Evolutionary conservation across 1,140 invertebrate genomes (phyloP), one percentile per base, ranked within the genome.

Genomic region (Yoshiicerus persimilis): DNA sequence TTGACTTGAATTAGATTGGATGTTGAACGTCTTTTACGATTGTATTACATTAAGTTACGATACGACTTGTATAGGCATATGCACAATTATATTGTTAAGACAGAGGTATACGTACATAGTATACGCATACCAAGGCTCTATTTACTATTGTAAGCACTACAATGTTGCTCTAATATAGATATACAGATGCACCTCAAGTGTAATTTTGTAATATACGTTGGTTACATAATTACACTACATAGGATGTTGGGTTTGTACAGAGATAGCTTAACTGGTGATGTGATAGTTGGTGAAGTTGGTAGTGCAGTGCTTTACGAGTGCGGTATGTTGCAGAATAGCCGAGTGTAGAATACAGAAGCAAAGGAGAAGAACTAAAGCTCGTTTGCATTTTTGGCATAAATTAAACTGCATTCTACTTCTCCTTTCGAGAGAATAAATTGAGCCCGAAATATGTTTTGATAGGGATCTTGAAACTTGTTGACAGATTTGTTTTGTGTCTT

Each of bases 341-440:
- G 13, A 70, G n/a, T 36, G 32, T 36, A 34, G 75, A 80, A 80
- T 84, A 84, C 83, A 47, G 83, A 30, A 84, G 83, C 84, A 34
- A 30, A 87, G 64, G 36, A 32, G 77, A 56, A 47, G 66, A 23
- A 87, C 56, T 36, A 77, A 36, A 87, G 66, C 86, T 87, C 86
- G 86, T 87, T 87, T 87, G 70, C 86, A 87, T 87, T 87, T 75
- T 87, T 87, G 62, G 64, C 64, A 77, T 75, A 87, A 77, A 87
- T 87, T 80, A 87, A 87, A 80, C 86, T 87, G 86, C 86, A 87
- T 87, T 87, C 86, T 87, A 38, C 34, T 38, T 39, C 38, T 47
- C 38, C 27, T 77, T 39, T 87, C 70, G 36, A 87, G 36, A 36
- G 32, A 87, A 87, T 87, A 87, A 87, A 87, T 87, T 87, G 70